Percentiles rank a stretch among this genome's conserved stretches.
These are phyloP conservation scores for Phenganax stokvisi DNA, from an alignment of 92 coral and sea anemone genomes.

Conservation along the genomic window DNA sequence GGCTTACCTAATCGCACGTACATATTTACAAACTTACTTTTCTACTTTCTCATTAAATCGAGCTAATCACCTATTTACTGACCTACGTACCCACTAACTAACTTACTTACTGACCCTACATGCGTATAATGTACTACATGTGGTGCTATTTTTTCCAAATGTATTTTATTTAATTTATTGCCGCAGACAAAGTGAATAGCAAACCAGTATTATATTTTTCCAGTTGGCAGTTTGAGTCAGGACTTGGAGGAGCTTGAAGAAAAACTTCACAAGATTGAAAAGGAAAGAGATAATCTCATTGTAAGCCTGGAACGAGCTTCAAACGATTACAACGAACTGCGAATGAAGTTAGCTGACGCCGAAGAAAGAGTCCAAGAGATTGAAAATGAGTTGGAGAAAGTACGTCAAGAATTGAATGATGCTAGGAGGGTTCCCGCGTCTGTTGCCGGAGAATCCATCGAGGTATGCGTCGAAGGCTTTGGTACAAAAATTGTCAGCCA, in stretches of 20 bases:
- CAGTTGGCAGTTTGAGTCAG: constrained; percentile 64
- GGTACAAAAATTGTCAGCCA: no score
- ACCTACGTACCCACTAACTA: no score
- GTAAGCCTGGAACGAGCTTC: constrained; percentile 71
- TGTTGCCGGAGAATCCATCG: constrained; percentile 65
- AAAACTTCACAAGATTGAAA: constrained; percentile 63
- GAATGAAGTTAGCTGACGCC: constrained; percentile 67
- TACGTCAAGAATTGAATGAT: constrained; percentile 35
- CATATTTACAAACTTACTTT: no score
- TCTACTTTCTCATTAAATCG: no score
- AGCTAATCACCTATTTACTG: no score
- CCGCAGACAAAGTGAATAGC: no score
- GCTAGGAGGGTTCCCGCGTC: constrained; percentile 37
- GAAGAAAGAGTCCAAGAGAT: constrained; percentile 53
- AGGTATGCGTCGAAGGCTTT: constrained; percentile 43
- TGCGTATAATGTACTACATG: no score
- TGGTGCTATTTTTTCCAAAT: no score
- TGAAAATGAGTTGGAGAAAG: constrained; percentile 34
- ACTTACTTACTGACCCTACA: no score
- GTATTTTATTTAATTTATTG: no score
- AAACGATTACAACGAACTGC: constrained; percentile 63
- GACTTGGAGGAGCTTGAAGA: constrained; percentile 91
- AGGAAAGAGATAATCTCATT: constrained; percentile 67
- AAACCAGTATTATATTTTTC: background rate
- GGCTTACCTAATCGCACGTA: no score